Base-by-base conservation (phyloP, 2,888 invertebrate species). In the Apeira syringaria region DNA sequence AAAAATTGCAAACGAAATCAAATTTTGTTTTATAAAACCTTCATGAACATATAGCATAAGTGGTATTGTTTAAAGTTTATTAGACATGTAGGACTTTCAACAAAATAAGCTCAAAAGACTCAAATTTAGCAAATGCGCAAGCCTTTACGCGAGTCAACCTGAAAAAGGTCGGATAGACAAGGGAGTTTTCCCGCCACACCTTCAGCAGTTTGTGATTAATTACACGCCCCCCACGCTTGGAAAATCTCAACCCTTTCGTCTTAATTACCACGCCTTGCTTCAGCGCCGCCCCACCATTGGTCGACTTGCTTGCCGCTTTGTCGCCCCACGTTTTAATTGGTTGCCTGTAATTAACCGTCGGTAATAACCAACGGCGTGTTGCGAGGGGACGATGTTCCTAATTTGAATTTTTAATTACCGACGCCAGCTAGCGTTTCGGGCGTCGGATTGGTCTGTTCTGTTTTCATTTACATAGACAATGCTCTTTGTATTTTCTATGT, bases 231-330 rank as follows among this genome's bases (percentile, higher is more conserved):
- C 60, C 50, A 41, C 79, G 81, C 79, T 9, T 79, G 86, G 87
- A 76, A 86, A 88, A 88, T 81, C 80, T 66, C 83, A 88, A 89
- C 89, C 89, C 89, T 88, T 89, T 86, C 73, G 72, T 85, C 75
- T 86, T 89, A 89, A 89, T 89, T 89, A 89, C 88, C 83, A 84
- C 89, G 86, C 84, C 87, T 81, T 64, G 79, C 70, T 82, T 82
- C 82, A 84, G 85, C 61, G 67, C 57, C 68, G 79, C 66, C 56
- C 65, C 64, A 67, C 74, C 56, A 87, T 86, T 87, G 88, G 89
- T 59, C 64, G 68, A 51, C 37, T 34, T 35, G 41, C 45, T 66
- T 65, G 63, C 64, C 71, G 74, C 73, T 66, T 63, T 71, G 71
- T 77, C 82, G 78, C 81, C 74, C 72, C 73, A 65, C 62, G 56